Percentiles rank a stretch among this genome's conserved stretches.
These are phyloP conservation scores for Ciona savignyi DNA, from an alignment of 23 tunicate species.

Conservation along the genomic window DNA sequence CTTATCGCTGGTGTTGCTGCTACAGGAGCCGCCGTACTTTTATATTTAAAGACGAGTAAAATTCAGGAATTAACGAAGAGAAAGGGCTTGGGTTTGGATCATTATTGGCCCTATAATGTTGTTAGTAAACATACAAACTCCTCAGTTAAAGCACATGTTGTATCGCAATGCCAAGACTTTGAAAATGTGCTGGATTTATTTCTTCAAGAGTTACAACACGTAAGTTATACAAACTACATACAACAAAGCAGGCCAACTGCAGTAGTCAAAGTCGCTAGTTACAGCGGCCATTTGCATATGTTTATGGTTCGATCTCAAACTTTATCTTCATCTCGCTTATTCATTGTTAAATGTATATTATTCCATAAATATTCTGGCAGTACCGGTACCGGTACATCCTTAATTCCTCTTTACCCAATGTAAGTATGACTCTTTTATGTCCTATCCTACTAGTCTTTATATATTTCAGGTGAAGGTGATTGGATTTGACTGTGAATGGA, in stretches of 20 bases:
- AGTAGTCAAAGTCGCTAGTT: no score
- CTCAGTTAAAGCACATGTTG: neutral
- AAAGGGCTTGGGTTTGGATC: neutral
- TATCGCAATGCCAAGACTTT: neutral
- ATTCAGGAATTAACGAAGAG: neutral
- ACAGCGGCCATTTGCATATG: no score
- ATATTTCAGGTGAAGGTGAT: conserved; percentile 47
- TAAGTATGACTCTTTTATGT: no score
- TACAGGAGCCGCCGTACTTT: neutral
- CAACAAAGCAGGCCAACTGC: no score
- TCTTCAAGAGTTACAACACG: neutral
- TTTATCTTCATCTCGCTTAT: no score
- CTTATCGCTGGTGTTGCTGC: neutral
- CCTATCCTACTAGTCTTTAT: neutral
- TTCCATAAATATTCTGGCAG: no score
- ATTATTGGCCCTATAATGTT: neutral
- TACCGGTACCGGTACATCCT: no score
- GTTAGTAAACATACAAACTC: neutral
- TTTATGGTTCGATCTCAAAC: no score
- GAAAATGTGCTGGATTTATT: neutral
- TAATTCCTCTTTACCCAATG: no score
- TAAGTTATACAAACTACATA: neutral
- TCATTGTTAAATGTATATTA: no score
- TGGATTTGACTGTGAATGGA: conserved; percentile 97
- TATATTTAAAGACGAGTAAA: neutral